Conservation (phyloP, 2,888 invertebrate genomes). For the Agrotis exclamationis region DNA sequence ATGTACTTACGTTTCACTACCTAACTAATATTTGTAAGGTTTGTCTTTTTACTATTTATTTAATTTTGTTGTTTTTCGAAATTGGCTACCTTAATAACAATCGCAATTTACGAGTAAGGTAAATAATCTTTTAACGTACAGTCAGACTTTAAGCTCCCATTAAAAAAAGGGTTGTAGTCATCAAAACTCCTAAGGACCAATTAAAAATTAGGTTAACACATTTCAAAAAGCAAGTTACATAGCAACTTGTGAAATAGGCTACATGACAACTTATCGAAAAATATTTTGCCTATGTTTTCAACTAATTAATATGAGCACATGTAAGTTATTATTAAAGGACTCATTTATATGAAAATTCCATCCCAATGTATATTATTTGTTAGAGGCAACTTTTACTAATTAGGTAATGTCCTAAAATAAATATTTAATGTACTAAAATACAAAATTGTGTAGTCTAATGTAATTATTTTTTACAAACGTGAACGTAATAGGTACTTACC, state of each 20-base stretch:
- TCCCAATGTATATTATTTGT: background rate
- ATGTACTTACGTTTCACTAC: no score
- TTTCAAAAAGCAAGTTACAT: constrained; percentile 1
- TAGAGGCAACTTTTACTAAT: background rate
- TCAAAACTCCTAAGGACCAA: constrained; percentile 6
- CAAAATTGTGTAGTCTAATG: background rate
- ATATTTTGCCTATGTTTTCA: no score
- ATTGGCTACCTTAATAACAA: background rate
- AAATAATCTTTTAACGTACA: background rate
- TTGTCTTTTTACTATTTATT: no score
- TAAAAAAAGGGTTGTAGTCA: background rate
- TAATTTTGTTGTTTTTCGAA: background rate
- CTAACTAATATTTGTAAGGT: no score
- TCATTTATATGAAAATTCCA: constrained; percentile 5
- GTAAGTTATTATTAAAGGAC: constrained; percentile 9
- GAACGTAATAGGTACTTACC: constrained; percentile 1
- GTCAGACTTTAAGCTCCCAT: background rate
- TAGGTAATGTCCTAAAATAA: background rate
- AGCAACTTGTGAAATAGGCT: background rate
- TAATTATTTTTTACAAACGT: constrained; percentile 7
- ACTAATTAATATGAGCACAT: constrained; percentile 11
- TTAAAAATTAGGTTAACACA: background rate
- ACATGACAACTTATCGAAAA: no score
- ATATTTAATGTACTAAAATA: no score
- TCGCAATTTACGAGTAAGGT: background rate